Base-by-base conservation (phyloP, 2,113 vertebrate species). In the Lophius piscatorius region DNA sequence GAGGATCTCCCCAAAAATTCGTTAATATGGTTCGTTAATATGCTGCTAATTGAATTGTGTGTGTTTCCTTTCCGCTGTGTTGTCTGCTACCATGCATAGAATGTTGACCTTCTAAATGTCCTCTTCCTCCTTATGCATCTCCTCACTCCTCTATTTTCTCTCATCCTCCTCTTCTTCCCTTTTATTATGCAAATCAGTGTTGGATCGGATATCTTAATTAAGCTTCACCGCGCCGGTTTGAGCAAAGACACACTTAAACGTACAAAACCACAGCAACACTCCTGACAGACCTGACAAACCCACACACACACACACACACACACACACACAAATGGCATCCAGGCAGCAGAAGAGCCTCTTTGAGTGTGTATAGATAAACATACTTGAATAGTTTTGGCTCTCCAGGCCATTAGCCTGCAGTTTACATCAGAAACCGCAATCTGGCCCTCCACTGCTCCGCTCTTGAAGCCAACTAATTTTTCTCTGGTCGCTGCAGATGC, bases 111-210 rank as follows among this genome's bases (percentile, higher is more conserved):
- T 48, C 21, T 5, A 50, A n/a, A 38, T 28, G 13, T 17, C 47
- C n/a, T 31, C 42, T 11, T 36, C 23, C 14, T 29, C 47, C 24
- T 9, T 44, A 22, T 35, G 35, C 41, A 45, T 23, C 26, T 59
- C 31, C 35, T 26, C 45, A 9, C 42, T 64, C 59, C 67, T 59
- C 45, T 8, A 6, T 22, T 14, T 56, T 38, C 64, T 49, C 61
- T 65, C 41, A 63, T 72, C 67, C 42, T 58, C 63, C 31, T 60
- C 73, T 46, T 8, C 46, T 63, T 77, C 23, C 51, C 61, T 54
- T 92, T 93, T 90, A 90, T 87, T 84, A 88, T 89, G 83, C 62
- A 84, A 88, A 89, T 90, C 45, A 55, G 55, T 36, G 62, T 62
- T 61, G 74, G 80, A 88, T 87, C 74, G 58, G 67, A 89, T 76